Evolutionary conservation across 2,113 vertebrate species (phyloP).

Genomic region (Aix galericulata): DNA sequence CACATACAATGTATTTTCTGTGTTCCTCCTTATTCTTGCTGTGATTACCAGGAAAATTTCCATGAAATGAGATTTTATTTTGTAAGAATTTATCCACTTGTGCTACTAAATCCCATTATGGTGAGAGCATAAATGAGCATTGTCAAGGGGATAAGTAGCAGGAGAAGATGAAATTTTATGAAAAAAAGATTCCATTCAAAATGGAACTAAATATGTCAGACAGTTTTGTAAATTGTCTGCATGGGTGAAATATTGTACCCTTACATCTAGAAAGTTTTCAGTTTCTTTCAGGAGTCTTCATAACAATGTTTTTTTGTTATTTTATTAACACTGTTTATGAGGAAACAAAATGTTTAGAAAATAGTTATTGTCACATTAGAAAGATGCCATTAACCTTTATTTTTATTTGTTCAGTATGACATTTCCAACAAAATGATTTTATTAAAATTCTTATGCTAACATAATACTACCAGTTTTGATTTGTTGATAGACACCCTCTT

Average conservation of each 20-base stretch:
- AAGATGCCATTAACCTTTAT: constrained; percentile 7
- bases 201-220: not conserved
- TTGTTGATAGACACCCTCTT: not conserved
- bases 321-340: not conserved
- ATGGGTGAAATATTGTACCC: not conserved
- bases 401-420: not conserved
- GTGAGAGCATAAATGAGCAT: not conserved
- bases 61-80: constrained; percentile 52
- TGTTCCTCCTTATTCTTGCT: not conserved
- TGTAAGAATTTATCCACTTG: not conserved
- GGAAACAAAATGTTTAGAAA: not conserved
- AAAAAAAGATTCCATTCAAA: not conserved
- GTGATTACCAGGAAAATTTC: constrained; percentile 28
- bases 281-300: not conserved
- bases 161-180: not conserved
- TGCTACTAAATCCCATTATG: not conserved
- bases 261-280: not conserved
- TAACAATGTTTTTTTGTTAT: not conserved
- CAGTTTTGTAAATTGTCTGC: not conserved
- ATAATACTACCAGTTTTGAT: rapidly evolving
- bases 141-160: not conserved
- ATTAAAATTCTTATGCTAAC: not conserved
- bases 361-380: not conserved
- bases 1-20: not conserved
- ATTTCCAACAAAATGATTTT: constrained; percentile 1